Evolutionary conservation across 2,797 vertebrate genomes (phyloP), one percentile per base, ranked within the genome.

Genomic region (Melanotaenia parkinsoni): DNA sequence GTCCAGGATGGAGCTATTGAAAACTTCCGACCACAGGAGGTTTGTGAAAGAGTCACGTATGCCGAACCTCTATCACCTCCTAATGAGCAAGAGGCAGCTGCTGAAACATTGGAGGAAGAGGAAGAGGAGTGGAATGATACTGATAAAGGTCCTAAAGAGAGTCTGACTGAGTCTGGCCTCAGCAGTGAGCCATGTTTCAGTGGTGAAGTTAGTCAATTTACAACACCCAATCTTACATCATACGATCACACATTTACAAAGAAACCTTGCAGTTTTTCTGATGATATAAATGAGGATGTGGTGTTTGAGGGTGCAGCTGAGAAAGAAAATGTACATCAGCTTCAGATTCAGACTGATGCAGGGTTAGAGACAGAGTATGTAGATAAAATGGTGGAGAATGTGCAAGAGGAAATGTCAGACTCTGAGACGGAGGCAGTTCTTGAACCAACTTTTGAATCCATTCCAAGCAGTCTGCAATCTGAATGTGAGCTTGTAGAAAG

Each of bases 11-110:
- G 83, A 70, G 82, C 81, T 16, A 62, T 83, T 20, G 85, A 93
- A 79, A 68, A 62, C 30, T 89, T 92, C 65, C 70, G 84, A 77
- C 83, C 80, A 18, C 84, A 92, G 67, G 88, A 93, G 20, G 86
- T 88, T 58, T 13, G 80, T 7, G 89, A 94, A 74, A 85, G 83
- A 68, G 84, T 88, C 40, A 85, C 67, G 2, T 73, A 87, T 5
- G 86, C 81, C 12, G 87, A 91, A 61, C 81, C 86, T 63, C 63
- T 87, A 4, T 90, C 85, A 0, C 67, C 80, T 68, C 79, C 87
- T 26, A 80, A 72, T 60, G 82, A 86, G 58, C 37, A 59, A 33
- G 85, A 85, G 40, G 30, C 18, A 1, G 33, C 24, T 18, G 32
- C 1, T 56, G 28, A n/a, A 35, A 63, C 28, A 20, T 9, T 26